phyloP scores from a whole-genome alignment of 2,888 invertebrate species.

The Automeris io region DNA sequence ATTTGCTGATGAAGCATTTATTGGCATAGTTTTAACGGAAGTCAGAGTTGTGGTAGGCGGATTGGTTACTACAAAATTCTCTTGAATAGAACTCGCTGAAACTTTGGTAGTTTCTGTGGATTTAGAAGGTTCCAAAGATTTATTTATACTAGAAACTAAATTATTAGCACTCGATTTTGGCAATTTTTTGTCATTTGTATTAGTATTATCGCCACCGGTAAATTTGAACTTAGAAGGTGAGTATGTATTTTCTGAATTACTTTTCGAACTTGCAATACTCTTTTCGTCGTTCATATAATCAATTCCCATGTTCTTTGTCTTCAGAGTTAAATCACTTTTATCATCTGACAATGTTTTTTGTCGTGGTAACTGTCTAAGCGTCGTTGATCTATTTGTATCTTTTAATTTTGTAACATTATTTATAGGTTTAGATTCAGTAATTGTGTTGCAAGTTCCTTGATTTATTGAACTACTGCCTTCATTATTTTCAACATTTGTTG shows the following conservation, averaged over 20 bases:
- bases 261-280: conserved; percentile 6
- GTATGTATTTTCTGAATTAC: conserved; percentile 6
- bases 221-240: conserved; percentile 12
- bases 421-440: conserved; percentile 8
- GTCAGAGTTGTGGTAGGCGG: background rate
- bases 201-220: conserved; percentile 13
- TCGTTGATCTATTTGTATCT: conserved; percentile 12
- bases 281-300: conserved; percentile 3
- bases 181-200: conserved; percentile 16
- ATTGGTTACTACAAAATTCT: conserved; percentile 6
- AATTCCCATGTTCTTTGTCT: conserved; percentile 4
- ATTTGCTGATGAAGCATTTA: conserved; percentile 1
- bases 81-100: conserved; percentile 7
- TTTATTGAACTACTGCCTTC: background rate
- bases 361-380: conserved; percentile 34
- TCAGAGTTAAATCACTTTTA: conserved; percentile 13
- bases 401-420: conserved; percentile 15
- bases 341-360: conserved; percentile 34
- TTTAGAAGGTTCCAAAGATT: conserved; percentile 10
- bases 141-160: conserved; percentile 10
- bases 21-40: conserved; percentile 1
- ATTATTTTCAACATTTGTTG: background rate
- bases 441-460: background rate
- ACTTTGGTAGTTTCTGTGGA: conserved; percentile 12
- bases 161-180: conserved; percentile 22